Evolutionary conservation across 2,113 vertebrate genomes (phyloP).

Genomic region (Chaetura pelagica): DNA sequence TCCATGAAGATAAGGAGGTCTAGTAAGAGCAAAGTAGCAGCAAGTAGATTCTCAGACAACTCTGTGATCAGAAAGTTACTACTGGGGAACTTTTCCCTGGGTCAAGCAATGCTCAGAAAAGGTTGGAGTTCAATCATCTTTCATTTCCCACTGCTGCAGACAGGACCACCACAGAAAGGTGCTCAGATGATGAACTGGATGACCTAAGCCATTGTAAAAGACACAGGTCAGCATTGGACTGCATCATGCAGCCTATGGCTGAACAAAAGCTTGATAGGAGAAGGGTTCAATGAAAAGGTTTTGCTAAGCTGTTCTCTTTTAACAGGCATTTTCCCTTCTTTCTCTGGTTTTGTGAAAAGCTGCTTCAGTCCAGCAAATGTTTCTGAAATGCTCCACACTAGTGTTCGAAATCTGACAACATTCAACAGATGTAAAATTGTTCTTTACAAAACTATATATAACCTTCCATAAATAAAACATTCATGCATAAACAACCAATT

Average conservation of each 20-base stretch:
- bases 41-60: neutral
- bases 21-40: neutral
- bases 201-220: neutral
- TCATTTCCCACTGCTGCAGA: neutral
- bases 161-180: neutral
- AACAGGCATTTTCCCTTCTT: neutral
- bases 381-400: neutral
- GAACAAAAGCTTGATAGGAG: neutral
- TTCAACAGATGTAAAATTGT: neutral
- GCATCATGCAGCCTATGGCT: neutral
- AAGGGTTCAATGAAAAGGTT: neutral
- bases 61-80: neutral
- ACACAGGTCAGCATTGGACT: neutral
- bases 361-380: neutral
- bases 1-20: neutral
- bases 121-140: neutral
- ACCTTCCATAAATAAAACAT: constrained; percentile 27
- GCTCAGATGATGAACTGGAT: neutral
- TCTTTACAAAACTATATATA: neutral
- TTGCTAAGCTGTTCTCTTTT: constrained; percentile 23
- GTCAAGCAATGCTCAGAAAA: neutral
- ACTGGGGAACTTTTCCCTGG: neutral
- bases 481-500: neutral
- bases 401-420: neutral
- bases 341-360: constrained; percentile 1